Evolutionary conservation across 2,888 invertebrate species (phyloP), one percentile per base, ranked within the genome.

Genomic region (Sicus ferrugineus): DNA sequence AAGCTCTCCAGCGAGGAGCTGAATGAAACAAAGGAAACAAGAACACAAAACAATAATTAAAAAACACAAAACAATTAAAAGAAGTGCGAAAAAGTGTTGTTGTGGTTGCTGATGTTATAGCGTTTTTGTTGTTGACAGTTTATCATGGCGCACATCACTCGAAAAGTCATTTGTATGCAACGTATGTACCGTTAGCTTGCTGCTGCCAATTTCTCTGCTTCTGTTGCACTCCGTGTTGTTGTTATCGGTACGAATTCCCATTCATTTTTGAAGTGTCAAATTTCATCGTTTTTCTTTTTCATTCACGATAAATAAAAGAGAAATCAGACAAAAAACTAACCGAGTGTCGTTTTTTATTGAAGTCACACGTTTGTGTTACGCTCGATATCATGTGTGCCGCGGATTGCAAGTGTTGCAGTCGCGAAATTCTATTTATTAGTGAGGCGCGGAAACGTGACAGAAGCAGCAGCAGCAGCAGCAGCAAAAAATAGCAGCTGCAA

Each of bases 91-190:
- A 48, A 65, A 26, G 21, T 30, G 30, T 21, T 30, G 38, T 63
- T 48, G 42, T 48, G 23, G 26, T 63, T 63, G 21, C 23, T 63
- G 50, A 19, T 48, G 9, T 61, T 19, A 9, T 26, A 11, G 31
- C 21, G 16, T 31, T 31, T 30, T 59, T 28, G n/a, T 19, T 46
- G 54, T 23, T 65, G 38, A 21, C 52, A 38, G 65, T 65, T 54
- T 63, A 21, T 63, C 64, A 34, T 34, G 50, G 52, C 56, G 23
- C 19, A n/a, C 21, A 42, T 67, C 58, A 59, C 48, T 67, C 59
- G 59, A 59, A 67, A n/a, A 46, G 67, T 67, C 67, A 67, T 67
- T 67, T 67, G 23, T 67, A 67, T 67, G 67, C 59, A 67, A 4
- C 31, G 58, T 56, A 28, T 66, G 56, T 66, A 28, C 28, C 38